Evolutionary conservation across 2,888 invertebrate species (phyloP).

Genomic region (Ornithoptera alexandrae): DNA sequence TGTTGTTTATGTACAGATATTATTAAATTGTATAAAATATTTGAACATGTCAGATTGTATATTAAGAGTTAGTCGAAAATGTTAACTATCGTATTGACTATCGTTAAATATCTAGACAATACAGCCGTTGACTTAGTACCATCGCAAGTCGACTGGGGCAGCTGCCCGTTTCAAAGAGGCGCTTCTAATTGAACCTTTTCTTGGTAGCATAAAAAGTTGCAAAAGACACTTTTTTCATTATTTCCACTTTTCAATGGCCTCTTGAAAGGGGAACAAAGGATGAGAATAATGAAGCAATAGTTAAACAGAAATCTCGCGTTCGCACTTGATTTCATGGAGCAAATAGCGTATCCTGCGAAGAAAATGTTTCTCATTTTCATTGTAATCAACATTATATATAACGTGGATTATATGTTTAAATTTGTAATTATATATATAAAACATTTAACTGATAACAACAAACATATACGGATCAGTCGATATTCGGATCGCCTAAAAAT

Average conservation of each 20-base stretch:
- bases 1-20: no score
- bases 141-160: neutral
- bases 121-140: constrained; percentile 8
- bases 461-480: no score
- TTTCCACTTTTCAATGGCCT: constrained; percentile 26
- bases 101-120: no score
- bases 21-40: no score
- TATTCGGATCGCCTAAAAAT: no score
- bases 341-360: constrained; percentile 8
- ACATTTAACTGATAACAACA: no score
- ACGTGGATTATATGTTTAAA: no score
- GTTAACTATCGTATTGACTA: no score
- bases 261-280: constrained; percentile 28
- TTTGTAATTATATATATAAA: no score
- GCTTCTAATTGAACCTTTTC: constrained; percentile 45
- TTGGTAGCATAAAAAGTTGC: constrained; percentile 40
- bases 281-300: constrained; percentile 27
- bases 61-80: no score
- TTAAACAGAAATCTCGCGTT: constrained; percentile 23
- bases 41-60: no score
- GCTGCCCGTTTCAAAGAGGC: constrained; percentile 45
- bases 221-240: constrained; percentile 30
- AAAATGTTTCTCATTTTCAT: neutral
- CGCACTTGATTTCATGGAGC: constrained; percentile 23
- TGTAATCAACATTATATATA: no score